Percentiles rank a stretch among this genome's conserved stretches.
phyloP scores from a whole-genome alignment of 2,888 invertebrate genomes.

The Enchytraeus crypticus region DNA sequence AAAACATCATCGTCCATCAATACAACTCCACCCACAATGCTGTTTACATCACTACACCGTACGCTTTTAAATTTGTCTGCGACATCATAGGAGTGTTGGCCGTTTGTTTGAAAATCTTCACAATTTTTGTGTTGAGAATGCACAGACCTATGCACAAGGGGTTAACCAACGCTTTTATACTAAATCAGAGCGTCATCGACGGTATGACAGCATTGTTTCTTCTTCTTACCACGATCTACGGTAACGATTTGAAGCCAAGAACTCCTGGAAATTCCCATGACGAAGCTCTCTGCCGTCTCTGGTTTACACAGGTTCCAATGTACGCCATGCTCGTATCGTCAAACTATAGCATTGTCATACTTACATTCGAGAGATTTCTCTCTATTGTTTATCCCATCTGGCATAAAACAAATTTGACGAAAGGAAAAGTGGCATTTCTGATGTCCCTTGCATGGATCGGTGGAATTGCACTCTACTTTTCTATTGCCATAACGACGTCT shows the following conservation, averaged over 20 bases:
- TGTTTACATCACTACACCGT: no score
- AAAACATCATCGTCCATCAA: no score
- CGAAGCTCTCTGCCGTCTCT: slow-evolving; percentile 18
- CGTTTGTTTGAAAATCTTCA: no score
- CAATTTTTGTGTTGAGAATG: not conserved
- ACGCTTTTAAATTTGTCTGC: no score
- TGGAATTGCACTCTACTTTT: slow-evolving; percentile 13
- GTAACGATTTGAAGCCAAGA: not conserved
- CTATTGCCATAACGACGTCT: slow-evolving; percentile 8
- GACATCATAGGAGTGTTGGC: no score
- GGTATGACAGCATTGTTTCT: slow-evolving; percentile 15
- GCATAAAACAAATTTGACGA: slow-evolving; percentile 13
- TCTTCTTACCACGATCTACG: slow-evolving; percentile 11
- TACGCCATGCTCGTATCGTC: slow-evolving; percentile 18
- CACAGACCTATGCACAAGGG: slow-evolving; percentile 1
- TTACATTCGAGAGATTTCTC: slow-evolving; percentile 20
- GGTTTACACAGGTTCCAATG: slow-evolving; percentile 14
- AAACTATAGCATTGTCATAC: slow-evolving; percentile 16
- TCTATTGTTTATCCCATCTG: slow-evolving; percentile 19
- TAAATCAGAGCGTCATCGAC: slow-evolving; percentile 22
- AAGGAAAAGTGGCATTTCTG: not conserved
- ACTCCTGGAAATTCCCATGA: not conserved
- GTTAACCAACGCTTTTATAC: slow-evolving; percentile 1
- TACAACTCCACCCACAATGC: no score
- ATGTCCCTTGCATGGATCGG: slow-evolving; percentile 10